These are phyloP conservation scores for Cryptotis parvus DNA, from an alignment of 2,113 vertebrate species.

Conservation along the genomic window DNA sequence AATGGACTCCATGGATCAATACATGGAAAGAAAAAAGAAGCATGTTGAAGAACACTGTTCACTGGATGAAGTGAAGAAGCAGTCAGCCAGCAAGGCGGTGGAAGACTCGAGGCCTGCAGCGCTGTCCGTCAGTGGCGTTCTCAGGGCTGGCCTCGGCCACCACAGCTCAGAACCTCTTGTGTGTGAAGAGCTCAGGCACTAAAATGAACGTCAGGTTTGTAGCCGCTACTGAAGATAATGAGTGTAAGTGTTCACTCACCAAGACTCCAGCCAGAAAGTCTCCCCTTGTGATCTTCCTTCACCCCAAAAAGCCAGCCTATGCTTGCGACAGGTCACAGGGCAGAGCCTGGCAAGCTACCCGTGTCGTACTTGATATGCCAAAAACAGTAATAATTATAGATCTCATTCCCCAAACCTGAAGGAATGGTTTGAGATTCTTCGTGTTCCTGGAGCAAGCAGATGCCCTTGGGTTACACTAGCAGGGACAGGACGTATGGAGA, in stretches of 20 bases:
- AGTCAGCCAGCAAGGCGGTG: neutral
- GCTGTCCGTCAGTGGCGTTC: slow-evolving; percentile 77
- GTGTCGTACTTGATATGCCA: too few relatives aligned
- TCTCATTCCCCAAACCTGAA: too few relatives aligned
- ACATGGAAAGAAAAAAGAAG: slow-evolving; percentile 92
- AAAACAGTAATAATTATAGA: too few relatives aligned
- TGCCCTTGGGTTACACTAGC: too few relatives aligned
- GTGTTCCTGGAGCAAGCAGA: too few relatives aligned
- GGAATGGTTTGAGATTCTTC: too few relatives aligned
- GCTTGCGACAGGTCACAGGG: too few relatives aligned
- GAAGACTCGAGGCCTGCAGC: slow-evolving; percentile 86
- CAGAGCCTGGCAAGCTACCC: too few relatives aligned
- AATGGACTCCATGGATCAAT: slow-evolving; percentile 97
- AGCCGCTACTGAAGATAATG: slow-evolving; percentile 92
- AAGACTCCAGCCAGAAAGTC: slow-evolving; percentile 96
- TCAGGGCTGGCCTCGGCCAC: slow-evolving; percentile 51
- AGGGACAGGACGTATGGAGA: too few relatives aligned
- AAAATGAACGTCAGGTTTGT: slow-evolving; percentile 97
- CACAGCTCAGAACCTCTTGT: slow-evolving; percentile 74
- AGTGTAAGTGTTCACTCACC: slow-evolving; percentile 91
- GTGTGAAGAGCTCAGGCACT: slow-evolving; percentile 84
- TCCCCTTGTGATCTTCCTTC: slow-evolving; percentile 80
- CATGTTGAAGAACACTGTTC: slow-evolving; percentile 85
- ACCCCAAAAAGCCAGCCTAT: slow-evolving; percentile 61
- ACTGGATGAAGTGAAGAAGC: slow-evolving; percentile 87